Conservation (phyloP, 1,140 invertebrate species). For the Ditylenchus dipsaci region DNA sequence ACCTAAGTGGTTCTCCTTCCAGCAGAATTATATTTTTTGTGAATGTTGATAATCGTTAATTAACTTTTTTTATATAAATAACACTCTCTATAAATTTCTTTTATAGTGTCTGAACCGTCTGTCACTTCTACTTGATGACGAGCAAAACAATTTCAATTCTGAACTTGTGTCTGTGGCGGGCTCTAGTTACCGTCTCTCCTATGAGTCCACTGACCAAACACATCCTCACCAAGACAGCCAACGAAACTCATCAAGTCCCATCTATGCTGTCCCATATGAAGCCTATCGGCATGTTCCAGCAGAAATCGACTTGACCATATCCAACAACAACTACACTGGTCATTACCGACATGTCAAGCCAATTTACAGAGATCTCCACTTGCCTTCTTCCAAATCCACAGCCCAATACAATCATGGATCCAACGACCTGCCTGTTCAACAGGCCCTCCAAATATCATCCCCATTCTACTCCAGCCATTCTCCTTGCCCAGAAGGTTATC, state of each 20-base stretch:
- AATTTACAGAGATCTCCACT: not conserved
- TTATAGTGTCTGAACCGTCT: slow-evolving; percentile 18
- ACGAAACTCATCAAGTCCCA: not conserved
- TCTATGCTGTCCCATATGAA: slow-evolving; percentile 29
- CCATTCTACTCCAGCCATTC: not conserved
- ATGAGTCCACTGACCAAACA: not conserved
- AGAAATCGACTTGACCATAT: not conserved
- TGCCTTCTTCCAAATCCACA: not conserved
- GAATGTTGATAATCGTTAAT: too few species aligned
- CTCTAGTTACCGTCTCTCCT: not conserved
- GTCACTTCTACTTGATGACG: slow-evolving; percentile 15
- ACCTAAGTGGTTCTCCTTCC: too few species aligned
- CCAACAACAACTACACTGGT: not conserved
- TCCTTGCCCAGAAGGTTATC: not conserved
- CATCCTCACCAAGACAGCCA: not conserved
- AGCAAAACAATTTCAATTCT: not conserved
- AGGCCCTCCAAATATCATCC: not conserved
- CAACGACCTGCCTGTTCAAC: not conserved
- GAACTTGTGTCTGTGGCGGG: not conserved
- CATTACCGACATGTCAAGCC: not conserved
- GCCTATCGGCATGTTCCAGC: not conserved
- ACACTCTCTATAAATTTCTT: too few species aligned
- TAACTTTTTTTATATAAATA: too few species aligned
- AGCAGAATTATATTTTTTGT: too few species aligned
- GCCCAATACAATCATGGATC: not conserved